Evolutionary conservation across 1,140 invertebrate species (phyloP).

Genomic region (Luehdorfia chinensis): DNA sequence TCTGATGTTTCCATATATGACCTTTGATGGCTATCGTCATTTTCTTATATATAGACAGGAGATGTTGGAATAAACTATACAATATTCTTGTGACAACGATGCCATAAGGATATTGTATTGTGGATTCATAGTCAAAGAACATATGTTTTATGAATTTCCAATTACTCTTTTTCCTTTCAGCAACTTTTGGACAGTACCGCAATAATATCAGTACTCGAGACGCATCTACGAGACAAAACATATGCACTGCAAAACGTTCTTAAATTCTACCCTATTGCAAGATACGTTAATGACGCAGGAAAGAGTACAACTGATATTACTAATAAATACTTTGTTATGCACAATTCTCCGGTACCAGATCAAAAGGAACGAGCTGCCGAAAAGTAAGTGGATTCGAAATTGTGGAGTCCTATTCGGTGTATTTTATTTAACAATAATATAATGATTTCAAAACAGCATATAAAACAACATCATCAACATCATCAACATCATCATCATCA

Average conservation of each 20-base stretch:
- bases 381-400: slow-evolving; percentile 77
- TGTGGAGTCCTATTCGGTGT: not conserved
- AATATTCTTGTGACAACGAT: too few relatives aligned
- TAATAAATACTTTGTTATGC: slow-evolving; percentile 98
- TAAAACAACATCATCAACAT: not conserved
- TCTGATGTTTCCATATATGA: too few relatives aligned
- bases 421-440: not conserved
- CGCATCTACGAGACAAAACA: slow-evolving; percentile 83
- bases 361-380: slow-evolving; percentile 79
- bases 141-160: too few relatives aligned
- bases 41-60: too few relatives aligned
- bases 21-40: too few relatives aligned
- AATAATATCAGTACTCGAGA: slow-evolving; percentile 93
- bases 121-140: too few relatives aligned
- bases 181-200: slow-evolving; percentile 96
- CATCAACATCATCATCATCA: not conserved
- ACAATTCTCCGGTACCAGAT: slow-evolving; percentile 77
- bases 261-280: slow-evolving; percentile 89
- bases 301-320: slow-evolving; percentile 87
- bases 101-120: too few relatives aligned
- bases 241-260: slow-evolving; percentile 83
- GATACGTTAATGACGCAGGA: slow-evolving; percentile 83
- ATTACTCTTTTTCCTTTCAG: slow-evolving; percentile 77
- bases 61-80: too few relatives aligned
- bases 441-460: too few relatives aligned